Percentiles rank a stretch among this genome's conserved stretches.
phyloP scores from a whole-genome alignment of 1,140 invertebrate species.

The Mamestra configurata region DNA sequence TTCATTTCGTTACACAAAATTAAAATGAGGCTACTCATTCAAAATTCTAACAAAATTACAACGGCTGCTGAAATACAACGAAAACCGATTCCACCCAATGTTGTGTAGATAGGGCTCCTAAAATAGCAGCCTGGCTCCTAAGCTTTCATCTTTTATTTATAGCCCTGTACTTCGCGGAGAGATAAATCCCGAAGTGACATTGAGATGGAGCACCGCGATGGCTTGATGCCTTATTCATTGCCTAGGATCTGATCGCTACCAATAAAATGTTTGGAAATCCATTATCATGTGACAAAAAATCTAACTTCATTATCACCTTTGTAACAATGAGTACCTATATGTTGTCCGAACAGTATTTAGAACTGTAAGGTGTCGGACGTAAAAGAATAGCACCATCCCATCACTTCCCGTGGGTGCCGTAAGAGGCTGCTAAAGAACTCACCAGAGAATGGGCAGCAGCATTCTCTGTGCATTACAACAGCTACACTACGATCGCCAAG shows the following conservation, averaged over 20 bases:
- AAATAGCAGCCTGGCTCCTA: not conserved
- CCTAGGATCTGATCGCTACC: not conserved
- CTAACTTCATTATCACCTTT: not conserved
- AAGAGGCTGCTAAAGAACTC: too few relatives aligned
- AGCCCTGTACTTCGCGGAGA: not conserved
- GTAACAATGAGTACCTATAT: too few relatives aligned
- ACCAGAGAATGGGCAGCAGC: too few relatives aligned
- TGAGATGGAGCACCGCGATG: not conserved
- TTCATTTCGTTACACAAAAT: not conserved
- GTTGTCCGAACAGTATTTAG: too few relatives aligned
- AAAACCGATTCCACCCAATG: not conserved
- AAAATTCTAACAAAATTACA: not conserved
- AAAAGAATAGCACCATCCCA: too few relatives aligned
- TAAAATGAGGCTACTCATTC: not conserved
- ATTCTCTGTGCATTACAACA: too few relatives aligned
- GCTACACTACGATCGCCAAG: too few relatives aligned
- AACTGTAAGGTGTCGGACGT: too few relatives aligned
- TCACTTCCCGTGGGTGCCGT: too few relatives aligned
- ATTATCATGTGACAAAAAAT: not conserved
- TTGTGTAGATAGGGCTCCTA: not conserved
- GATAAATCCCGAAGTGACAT: conserved; percentile 6
- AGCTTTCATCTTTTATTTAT: conserved; percentile 33
- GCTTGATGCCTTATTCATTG: conserved; percentile 33
- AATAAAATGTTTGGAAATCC: conserved; percentile 25
- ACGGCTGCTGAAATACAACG: not conserved